phyloP scores from a whole-genome alignment of 2,797 vertebrate species.

The Ctenosaura bakeri region DNA sequence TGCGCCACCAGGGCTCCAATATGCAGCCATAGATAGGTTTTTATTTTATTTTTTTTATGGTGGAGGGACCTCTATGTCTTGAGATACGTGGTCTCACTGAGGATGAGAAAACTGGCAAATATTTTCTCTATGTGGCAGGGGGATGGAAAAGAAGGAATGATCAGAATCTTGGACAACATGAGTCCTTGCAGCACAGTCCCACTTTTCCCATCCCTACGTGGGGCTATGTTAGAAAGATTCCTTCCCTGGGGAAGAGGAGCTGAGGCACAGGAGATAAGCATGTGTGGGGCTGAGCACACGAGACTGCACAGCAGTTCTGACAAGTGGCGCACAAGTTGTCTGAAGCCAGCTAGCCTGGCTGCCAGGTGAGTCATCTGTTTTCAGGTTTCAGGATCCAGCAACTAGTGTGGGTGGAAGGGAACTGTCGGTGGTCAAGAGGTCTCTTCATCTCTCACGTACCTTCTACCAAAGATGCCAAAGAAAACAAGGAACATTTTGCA shows the following conservation, averaged over 20 bases:
- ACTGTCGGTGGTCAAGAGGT: neutral
- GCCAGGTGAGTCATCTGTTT: constrained; percentile 58
- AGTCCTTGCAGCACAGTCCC: neutral
- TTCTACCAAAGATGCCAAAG: neutral
- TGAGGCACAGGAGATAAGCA: neutral
- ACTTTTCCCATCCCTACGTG: neutral
- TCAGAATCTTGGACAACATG: neutral
- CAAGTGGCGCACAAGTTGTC: constrained; percentile 36
- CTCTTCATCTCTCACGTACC: neutral
- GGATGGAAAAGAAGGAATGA: neutral
- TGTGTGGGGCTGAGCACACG: neutral
- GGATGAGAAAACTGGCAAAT: too few species aligned
- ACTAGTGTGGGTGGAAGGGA: neutral
- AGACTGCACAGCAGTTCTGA: neutral
- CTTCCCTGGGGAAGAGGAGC: neutral
- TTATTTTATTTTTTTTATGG: too few species aligned
- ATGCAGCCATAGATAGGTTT: too few species aligned
- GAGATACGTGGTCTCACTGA: too few species aligned
- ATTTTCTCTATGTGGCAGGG: neutral
- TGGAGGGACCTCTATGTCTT: too few species aligned
- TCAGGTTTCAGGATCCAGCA: constrained; percentile 19
- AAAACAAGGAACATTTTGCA: too few species aligned
- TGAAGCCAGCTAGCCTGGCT: neutral
- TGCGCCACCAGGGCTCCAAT: too few species aligned
- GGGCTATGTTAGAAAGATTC: too few species aligned